phyloP scores from a whole-genome alignment of 2,113 vertebrate genomes.

The Oryzias javanicus region DNA sequence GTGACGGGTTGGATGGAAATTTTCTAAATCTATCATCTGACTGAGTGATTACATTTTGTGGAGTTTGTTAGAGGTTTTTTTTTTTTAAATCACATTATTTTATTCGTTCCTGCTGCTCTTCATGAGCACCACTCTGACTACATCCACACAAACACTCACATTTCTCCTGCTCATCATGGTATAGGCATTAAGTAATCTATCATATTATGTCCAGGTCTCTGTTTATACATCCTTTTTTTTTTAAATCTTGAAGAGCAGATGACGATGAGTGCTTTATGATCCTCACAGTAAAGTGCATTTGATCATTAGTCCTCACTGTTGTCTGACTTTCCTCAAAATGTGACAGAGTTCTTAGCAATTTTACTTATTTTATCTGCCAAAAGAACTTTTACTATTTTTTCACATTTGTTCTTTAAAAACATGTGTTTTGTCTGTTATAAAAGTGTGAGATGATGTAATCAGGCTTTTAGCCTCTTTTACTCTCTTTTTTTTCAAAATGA shows the following conservation, averaged over 20 bases:
- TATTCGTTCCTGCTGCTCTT: conserved; percentile 14
- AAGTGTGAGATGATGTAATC: conserved; percentile 26
- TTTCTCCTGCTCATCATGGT: conserved; percentile 37
- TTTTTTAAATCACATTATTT: conserved; percentile 16
- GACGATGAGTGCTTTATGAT: conserved; percentile 25
- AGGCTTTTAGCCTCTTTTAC: not conserved
- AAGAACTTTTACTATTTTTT: not conserved
- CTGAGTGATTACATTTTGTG: no score
- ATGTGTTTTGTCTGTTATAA: not conserved
- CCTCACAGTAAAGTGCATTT: conserved; percentile 9
- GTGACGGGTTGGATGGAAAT: no score
- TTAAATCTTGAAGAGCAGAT: conserved; percentile 1
- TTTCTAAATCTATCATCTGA: no score
- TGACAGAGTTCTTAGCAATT: not conserved
- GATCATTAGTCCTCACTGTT: conserved; percentile 2
- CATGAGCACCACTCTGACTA: conserved; percentile 19
- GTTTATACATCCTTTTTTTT: conserved; percentile 26
- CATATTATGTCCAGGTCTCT: conserved; percentile 34
- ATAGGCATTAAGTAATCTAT: conserved; percentile 34
- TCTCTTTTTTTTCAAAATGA: conserved; percentile 17
- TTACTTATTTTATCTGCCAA: no score
- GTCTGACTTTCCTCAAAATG: not conserved
- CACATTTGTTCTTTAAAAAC: not conserved
- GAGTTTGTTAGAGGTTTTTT: no score
- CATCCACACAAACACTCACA: conserved; percentile 29